phyloP scores from a whole-genome alignment of 2,113 vertebrate species.

The Sander vitreus region DNA sequence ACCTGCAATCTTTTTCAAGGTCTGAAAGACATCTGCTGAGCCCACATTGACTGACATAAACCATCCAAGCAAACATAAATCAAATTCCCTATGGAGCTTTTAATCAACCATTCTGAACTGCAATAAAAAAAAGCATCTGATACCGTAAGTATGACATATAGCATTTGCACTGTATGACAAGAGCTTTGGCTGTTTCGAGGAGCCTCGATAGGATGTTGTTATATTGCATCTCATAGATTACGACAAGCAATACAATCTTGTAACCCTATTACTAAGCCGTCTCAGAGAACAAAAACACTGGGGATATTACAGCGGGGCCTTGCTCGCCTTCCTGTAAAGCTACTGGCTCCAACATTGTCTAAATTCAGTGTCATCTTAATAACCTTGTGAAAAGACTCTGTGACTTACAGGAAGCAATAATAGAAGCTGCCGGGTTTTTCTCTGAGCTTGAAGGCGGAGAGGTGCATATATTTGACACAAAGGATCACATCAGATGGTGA shows the following conservation, averaged over 20 bases:
- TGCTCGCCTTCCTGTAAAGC: slow-evolving; percentile 9
- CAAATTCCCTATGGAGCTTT: slow-evolving; percentile 41
- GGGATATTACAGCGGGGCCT: neutral
- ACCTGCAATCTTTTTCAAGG: slow-evolving; percentile 23
- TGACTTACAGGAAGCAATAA: slow-evolving; percentile 36
- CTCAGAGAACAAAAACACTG: slow-evolving; percentile 28
- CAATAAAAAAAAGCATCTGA: slow-evolving; percentile 30
- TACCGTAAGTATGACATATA: slow-evolving; percentile 20
- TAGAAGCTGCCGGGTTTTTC: slow-evolving; percentile 41
- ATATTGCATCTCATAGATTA: slow-evolving; percentile 27
- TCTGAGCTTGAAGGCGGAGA: slow-evolving; percentile 22
- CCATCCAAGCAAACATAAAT: slow-evolving; percentile 44
- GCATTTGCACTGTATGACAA: slow-evolving; percentile 11
- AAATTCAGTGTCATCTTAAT: slow-evolving; percentile 46
- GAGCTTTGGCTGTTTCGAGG: neutral
- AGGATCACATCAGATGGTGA: slow-evolving; percentile 34
- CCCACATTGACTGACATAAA: slow-evolving; percentile 31
- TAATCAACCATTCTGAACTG: slow-evolving; percentile 15
- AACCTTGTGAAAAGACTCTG: slow-evolving; percentile 49
- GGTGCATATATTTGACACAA: slow-evolving; percentile 53
- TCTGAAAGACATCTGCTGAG: slow-evolving; percentile 35
- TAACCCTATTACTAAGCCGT: slow-evolving; percentile 31
- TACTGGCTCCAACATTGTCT: slow-evolving; percentile 12
- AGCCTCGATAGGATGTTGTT: slow-evolving; percentile 16
- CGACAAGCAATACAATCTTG: slow-evolving; percentile 1